Percentiles rank a stretch among this genome's conserved stretches.
Evolutionary conservation across 2,113 vertebrate species (phyloP).

Genomic region (Nothocercus julius): DNA sequence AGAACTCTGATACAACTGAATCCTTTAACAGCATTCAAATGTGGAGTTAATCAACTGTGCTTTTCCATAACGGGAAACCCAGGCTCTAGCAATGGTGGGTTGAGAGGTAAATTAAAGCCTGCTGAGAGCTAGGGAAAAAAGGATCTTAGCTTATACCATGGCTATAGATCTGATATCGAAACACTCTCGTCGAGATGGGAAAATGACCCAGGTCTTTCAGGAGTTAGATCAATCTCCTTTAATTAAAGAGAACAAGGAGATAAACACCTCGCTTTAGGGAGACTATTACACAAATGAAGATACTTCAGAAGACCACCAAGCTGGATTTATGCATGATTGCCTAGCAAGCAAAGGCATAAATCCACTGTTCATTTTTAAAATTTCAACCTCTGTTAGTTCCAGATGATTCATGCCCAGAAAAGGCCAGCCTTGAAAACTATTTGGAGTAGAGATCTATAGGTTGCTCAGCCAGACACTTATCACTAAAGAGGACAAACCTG

Average conservation of each 20-base stretch:
- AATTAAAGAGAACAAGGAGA: neutral
- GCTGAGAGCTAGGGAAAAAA: neutral
- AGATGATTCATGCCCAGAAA: neutral
- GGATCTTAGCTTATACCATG: neutral
- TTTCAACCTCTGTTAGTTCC: neutral
- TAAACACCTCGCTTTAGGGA: neutral
- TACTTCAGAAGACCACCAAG: neutral
- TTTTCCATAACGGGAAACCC: neutral
- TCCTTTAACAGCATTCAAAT: neutral
- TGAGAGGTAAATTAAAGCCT: neutral
- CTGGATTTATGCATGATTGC: rapidly evolving
- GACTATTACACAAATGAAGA: neutral
- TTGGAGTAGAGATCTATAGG: neutral
- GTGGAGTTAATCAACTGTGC: neutral
- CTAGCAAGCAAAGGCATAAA: neutral
- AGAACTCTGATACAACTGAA: neutral
- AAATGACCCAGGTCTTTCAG: neutral
- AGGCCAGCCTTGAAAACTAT: neutral
- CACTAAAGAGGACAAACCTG: neutral
- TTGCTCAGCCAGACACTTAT: neutral
- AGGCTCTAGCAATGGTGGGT: neutral
- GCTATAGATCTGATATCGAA: neutral
- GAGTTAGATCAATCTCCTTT: neutral
- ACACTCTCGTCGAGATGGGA: neutral
- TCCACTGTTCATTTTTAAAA: neutral